Evolutionary conservation across 2,888 invertebrate species (phyloP).

Genomic region (Lithosia quadra): DNA sequence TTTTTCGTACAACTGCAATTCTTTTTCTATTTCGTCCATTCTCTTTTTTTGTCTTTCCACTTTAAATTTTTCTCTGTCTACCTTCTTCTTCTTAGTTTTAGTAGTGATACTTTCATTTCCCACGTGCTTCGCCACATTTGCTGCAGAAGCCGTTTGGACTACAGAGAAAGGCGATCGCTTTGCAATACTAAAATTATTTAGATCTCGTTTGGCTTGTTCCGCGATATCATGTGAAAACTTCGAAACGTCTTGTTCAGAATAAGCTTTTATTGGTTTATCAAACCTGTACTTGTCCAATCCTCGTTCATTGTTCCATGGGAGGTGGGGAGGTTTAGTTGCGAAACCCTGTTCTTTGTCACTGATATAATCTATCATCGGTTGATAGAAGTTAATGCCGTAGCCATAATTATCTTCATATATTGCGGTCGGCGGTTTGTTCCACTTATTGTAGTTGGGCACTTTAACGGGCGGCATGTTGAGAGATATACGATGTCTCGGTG

Average conservation of each 20-base stretch:
- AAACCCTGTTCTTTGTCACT: constrained; percentile 88
- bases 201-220: constrained; percentile 89
- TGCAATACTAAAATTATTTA: constrained; percentile 87
- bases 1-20: constrained; percentile 74
- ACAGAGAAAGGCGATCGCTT: constrained; percentile 89
- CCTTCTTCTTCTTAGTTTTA: constrained; percentile 81
- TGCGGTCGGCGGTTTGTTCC: constrained; percentile 88
- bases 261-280: constrained; percentile 88
- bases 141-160: constrained; percentile 88
- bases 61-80: constrained; percentile 72
- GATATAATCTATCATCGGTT: constrained; percentile 95
- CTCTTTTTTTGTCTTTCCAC: constrained; percentile 80
- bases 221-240: constrained; percentile 89
- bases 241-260: constrained; percentile 89
- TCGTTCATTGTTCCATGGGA: constrained; percentile 91
- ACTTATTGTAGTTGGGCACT: constrained; percentile 77
- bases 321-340: constrained; percentile 86
- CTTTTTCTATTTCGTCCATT: constrained; percentile 76
- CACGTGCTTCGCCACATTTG: constrained; percentile 89
- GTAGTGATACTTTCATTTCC: constrained; percentile 82
- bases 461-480: constrained; percentile 80
- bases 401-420: constrained; percentile 94
- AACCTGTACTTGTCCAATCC: constrained; percentile 90
- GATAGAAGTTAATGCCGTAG: constrained; percentile 94
- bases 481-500: constrained; percentile 64